phyloP scores from a whole-genome alignment of 2,888 invertebrate genomes.

The Meloe dianella region DNA sequence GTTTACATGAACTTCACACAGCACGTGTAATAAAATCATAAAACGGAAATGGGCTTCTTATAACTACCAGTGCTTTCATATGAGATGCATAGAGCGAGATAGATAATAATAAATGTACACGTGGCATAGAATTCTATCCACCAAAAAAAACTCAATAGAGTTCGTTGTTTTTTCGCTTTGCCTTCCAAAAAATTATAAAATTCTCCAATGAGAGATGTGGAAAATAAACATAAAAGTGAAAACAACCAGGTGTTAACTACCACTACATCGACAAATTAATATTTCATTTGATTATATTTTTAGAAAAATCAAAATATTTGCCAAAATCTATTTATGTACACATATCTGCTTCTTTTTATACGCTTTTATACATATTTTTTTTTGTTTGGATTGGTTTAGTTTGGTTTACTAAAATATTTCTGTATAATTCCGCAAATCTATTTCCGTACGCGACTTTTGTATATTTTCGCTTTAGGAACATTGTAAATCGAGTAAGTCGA shows the following conservation, averaged over 20 bases:
- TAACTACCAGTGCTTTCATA: constrained; percentile 24
- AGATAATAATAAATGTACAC: neutral
- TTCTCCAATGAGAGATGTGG: no score
- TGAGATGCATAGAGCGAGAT: neutral
- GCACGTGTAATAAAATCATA: constrained; percentile 48
- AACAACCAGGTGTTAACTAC: neutral
- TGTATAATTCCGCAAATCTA: constrained; percentile 10
- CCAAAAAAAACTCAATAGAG: neutral
- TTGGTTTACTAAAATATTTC: neutral
- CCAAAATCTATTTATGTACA: neutral
- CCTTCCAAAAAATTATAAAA: no score
- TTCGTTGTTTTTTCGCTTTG: neutral
- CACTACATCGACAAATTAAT: neutral
- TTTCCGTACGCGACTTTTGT: constrained; percentile 23
- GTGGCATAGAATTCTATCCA: neutral
- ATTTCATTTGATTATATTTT: neutral
- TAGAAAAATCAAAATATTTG: constrained; percentile 4
- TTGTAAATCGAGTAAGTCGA: constrained; percentile 38
- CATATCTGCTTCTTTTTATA: neutral
- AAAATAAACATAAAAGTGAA: neutral
- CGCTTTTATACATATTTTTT: neutral
- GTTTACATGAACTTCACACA: constrained; percentile 37
- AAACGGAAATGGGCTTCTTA: constrained; percentile 48
- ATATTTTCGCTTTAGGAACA: constrained; percentile 35
- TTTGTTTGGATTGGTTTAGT: neutral